phyloP scores from a whole-genome alignment of 2,113 vertebrate genomes.

The Paramisgurnus dabryanus region DNA sequence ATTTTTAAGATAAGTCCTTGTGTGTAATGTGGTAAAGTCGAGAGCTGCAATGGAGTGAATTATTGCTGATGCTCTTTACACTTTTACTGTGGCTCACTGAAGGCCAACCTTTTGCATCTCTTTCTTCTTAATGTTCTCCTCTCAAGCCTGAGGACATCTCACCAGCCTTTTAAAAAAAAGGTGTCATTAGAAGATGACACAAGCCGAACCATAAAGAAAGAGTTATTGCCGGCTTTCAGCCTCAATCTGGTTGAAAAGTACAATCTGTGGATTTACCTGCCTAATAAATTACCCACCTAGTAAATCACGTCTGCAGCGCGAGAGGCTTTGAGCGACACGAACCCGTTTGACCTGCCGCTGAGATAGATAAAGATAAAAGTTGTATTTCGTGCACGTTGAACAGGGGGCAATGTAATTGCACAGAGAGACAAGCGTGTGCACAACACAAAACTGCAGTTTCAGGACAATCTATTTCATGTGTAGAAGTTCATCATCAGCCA shows the following conservation, averaged over 20 bases:
- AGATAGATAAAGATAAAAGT: conserved; percentile 31
- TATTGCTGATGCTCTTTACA: conserved; percentile 1
- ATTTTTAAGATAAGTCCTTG: no score
- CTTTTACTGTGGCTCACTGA: background rate
- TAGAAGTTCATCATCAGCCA: conserved; percentile 6
- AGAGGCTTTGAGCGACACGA: conserved; percentile 26
- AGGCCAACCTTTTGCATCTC: conserved; percentile 24
- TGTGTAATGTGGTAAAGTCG: background rate
- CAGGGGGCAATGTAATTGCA: conserved; percentile 29
- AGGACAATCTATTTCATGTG: conserved; percentile 2
- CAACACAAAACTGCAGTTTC: background rate
- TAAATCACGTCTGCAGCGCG: conserved; percentile 47
- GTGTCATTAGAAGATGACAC: conserved; percentile 32
- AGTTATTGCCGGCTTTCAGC: conserved; percentile 35
- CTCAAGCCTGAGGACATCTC: conserved; percentile 44
- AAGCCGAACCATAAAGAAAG: conserved; percentile 30
- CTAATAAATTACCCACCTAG: conserved; percentile 48
- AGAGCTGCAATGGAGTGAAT: background rate
- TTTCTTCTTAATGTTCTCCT: conserved; percentile 35
- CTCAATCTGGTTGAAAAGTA: conserved; percentile 43
- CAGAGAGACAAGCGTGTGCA: conserved; percentile 37
- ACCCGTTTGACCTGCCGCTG: conserved; percentile 1
- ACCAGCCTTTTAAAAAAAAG: conserved; percentile 28
- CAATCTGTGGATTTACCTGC: conserved; percentile 39
- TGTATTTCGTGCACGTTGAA: conserved; percentile 14